Conservation (phyloP, 2,797 vertebrate species). For the Macrochelys suwanniensis region DNA sequence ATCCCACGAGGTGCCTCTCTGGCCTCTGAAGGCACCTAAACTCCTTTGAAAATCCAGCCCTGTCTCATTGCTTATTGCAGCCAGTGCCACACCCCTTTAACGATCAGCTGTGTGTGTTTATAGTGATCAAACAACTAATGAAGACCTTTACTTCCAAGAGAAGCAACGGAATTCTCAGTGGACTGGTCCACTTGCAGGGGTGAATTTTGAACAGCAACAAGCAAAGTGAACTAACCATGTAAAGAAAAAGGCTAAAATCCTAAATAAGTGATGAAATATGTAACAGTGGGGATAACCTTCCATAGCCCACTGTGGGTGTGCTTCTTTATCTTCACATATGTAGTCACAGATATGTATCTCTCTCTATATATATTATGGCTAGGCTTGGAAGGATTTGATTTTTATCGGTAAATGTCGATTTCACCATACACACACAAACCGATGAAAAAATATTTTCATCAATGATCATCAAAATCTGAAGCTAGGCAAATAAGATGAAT, state of each 20-base stretch:
- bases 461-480: neutral
- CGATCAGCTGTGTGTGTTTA: neutral
- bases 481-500: neutral
- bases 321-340: neutral
- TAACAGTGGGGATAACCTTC: neutral
- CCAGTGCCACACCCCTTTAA: neutral
- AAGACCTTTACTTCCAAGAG: neutral
- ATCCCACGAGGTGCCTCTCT: neutral
- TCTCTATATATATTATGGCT: neutral
- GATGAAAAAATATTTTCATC: neutral
- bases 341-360: neutral
- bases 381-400: neutral
- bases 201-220: neutral
- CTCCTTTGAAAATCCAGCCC: neutral
- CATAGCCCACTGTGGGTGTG: neutral
- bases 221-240: neutral
- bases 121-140: neutral
- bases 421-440: neutral
- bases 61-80: rapidly evolving
- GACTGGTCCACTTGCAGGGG: neutral
- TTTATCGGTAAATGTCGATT: neutral
- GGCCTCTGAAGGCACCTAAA: neutral
- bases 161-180: neutral
- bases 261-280: neutral
- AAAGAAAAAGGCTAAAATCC: neutral